These are phyloP conservation scores for Phymatocera aterrima DNA, from an alignment of 2,888 invertebrate species.

Conservation along the genomic window DNA sequence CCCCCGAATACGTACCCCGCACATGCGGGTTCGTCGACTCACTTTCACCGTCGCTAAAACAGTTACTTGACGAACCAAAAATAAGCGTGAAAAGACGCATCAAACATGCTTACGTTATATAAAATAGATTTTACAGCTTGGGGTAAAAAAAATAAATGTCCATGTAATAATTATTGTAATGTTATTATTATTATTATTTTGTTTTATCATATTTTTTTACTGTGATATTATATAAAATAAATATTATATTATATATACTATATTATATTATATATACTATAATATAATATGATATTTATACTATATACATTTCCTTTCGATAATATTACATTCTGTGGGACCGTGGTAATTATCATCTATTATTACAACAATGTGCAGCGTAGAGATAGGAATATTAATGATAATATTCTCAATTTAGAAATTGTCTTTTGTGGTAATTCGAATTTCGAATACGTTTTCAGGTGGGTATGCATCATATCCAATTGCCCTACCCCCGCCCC, in stretches of 20 bases:
- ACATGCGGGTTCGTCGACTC: too few species aligned
- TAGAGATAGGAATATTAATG: neutral
- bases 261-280: neutral
- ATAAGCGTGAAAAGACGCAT: too few species aligned
- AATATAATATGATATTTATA: slow-evolving; percentile 4
- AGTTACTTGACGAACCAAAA: too few species aligned
- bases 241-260: slow-evolving; percentile 13
- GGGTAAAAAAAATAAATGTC: slow-evolving; percentile 10
- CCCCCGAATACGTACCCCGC: too few species aligned
- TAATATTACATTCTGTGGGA: slow-evolving; percentile 30
- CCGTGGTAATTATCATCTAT: slow-evolving; percentile 28
- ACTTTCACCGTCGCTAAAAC: too few species aligned
- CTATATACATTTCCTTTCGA: slow-evolving; percentile 19
- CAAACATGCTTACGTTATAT: too few species aligned
- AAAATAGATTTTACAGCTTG: neutral
- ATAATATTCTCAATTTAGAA: neutral
- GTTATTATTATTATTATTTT: slow-evolving; percentile 7
- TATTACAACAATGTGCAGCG: neutral
- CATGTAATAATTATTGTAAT: slow-evolving; percentile 40
- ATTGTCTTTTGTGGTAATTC: too few species aligned
- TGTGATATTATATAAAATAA: slow-evolving; percentile 20
- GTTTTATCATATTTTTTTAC: neutral
- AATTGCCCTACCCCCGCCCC: too few species aligned
- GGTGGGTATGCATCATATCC: neutral
- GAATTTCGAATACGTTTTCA: neutral